Percentiles rank a stretch among this genome's conserved stretches.
Evolutionary conservation across 1,140 invertebrate genomes (phyloP).

Genomic region (Drosophila pandora): DNA sequence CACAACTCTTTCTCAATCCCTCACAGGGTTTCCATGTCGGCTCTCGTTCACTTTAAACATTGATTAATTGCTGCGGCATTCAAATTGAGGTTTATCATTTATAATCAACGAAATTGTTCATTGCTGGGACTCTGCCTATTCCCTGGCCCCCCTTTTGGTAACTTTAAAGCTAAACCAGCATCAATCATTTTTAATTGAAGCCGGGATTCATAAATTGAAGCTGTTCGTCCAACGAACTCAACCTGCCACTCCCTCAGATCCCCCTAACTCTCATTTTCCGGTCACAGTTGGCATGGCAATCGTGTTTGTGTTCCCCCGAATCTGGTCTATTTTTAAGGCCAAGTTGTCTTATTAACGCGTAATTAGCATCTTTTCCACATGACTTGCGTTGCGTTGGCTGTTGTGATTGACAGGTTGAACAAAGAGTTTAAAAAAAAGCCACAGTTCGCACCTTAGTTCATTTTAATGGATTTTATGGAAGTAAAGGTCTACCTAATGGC

Average conservation of each 20-base stretch:
- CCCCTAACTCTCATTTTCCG: slow-evolving; percentile 6
- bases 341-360: slow-evolving; percentile 62
- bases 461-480: slow-evolving; percentile 20
- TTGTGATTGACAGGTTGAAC: slow-evolving; percentile 49
- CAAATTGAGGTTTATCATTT: slow-evolving; percentile 70
- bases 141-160: slow-evolving; percentile 6
- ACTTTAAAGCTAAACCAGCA: slow-evolving; percentile 53
- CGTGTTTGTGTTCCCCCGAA: slow-evolving; percentile 1
- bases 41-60: slow-evolving; percentile 49
- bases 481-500: slow-evolving; percentile 17
- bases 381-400: slow-evolving; percentile 21
- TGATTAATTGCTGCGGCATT: slow-evolving; percentile 74
- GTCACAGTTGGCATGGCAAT: slow-evolving; percentile 6
- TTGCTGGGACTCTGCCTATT: slow-evolving; percentile 34
- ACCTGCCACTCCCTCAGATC: slow-evolving; percentile 29
- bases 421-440: slow-evolving; percentile 17
- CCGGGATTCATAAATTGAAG: slow-evolving; percentile 42
- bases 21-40: slow-evolving; percentile 54
- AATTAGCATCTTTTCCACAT: slow-evolving; percentile 73
- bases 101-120: slow-evolving; percentile 58
- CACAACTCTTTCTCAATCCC: slow-evolving; percentile 15
- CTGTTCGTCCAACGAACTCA: slow-evolving; percentile 43
- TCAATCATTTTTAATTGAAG: slow-evolving; percentile 77
- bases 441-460: slow-evolving; percentile 16
- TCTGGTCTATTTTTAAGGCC: slow-evolving; percentile 23